Conservation (phyloP, 2,888 invertebrate species). For the Linyphia triangularis region DNA sequence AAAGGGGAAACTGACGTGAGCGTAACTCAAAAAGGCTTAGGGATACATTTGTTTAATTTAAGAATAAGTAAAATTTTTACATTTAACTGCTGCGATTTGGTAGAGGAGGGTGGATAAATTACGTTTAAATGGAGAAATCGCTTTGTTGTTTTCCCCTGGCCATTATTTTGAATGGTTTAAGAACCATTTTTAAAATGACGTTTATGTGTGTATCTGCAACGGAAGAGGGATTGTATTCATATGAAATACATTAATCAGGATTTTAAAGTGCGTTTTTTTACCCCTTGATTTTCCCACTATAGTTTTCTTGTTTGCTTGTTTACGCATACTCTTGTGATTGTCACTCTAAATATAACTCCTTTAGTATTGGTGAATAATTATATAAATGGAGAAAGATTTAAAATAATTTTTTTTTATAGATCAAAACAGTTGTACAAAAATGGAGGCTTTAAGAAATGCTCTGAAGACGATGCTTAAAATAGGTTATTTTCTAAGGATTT, state of each 20-base stretch:
- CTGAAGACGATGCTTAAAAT: no score
- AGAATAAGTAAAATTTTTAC: constrained; percentile 25
- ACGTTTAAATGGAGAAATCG: neutral
- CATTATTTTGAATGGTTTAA: constrained; percentile 11
- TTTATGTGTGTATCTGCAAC: neutral
- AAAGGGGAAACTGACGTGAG: no score
- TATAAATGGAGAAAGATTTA: no score
- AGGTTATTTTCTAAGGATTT: no score
- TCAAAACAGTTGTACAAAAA: no score
- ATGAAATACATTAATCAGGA: constrained; percentile 24
- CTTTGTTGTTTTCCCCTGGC: neutral
- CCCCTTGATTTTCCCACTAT: no score
- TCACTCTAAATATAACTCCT: no score
- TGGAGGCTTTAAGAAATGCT: no score
- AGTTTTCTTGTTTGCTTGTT: no score
- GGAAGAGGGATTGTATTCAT: constrained; percentile 7
- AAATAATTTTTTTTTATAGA: no score
- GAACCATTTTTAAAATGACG: neutral
- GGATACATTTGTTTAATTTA: constrained; percentile 45
- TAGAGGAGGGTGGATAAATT: constrained; percentile 1
- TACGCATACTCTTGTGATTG: no score
- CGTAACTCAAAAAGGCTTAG: constrained; percentile 25
- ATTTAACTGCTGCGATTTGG: neutral
- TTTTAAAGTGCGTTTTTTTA: neutral
- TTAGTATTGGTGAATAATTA: no score